Evolutionary conservation across 1,140 invertebrate species (phyloP), one percentile per base, ranked within the genome.

Genomic region (Halictus rubicundus): DNA sequence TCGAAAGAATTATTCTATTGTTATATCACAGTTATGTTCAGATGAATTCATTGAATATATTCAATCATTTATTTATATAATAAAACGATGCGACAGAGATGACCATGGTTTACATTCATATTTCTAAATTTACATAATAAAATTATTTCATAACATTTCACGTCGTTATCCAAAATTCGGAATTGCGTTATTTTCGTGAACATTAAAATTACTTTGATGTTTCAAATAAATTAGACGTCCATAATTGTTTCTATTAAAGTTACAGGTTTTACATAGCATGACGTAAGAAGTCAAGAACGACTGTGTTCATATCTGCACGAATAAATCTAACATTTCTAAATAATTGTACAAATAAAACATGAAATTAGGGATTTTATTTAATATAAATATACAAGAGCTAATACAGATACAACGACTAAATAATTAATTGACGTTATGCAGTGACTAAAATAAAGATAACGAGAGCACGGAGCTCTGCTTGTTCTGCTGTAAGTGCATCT

Each of bases 281-380:
- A 80, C 66, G 83, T 80, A 82, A 83, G 83, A 80, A 73, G 52
- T 49, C 23, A 23, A 65, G 65, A n/a, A 63, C 66, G 63, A n/a
- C 68, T 68, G n/a, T n/a, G n/a, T 80, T 57, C 54, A 42, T 68
- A 46, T 63, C n/a, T 21, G 6, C 21, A 64, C 27, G n/a, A 52
- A 80, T 27, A 16, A 39, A 74, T 77, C 8, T 27, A 73, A 21
- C 3, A 3, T 49, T 52, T 42, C 49, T 25, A 39, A 16, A 0
- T 25, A 42, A 61, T 61, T 49, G 16, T 39, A 16, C 0, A 25
- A 2, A 14, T 42, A 49, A 54, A 78, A 69, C 52, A 32, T 60
- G 39, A 2, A 66, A 60, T 60, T 60, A 19, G 2, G 0, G 14
- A 32, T 69, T 46, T 65, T 27, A 32, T 64, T 25, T 39, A 7